Conservation (phyloP, 2,797 vertebrate genomes). For the Borostomias antarcticus region DNA sequence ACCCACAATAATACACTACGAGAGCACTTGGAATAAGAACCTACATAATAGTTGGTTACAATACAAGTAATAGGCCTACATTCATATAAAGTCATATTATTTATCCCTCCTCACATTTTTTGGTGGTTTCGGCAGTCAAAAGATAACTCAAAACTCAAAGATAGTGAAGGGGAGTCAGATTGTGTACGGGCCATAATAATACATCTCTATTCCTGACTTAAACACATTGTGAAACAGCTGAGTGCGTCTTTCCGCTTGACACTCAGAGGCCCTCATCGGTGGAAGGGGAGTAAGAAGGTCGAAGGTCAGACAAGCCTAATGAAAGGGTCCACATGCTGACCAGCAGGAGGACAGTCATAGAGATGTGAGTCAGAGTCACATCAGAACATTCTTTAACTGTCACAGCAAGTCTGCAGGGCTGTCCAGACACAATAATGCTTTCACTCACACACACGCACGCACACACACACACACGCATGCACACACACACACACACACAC, state of each 20-base stretch:
- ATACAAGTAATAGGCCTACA: no score
- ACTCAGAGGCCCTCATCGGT: slow-evolving; percentile 36
- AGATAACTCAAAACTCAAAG: no score
- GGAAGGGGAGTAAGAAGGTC: slow-evolving; percentile 58
- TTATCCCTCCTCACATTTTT: no score
- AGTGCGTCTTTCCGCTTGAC: slow-evolving; percentile 33
- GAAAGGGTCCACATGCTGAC: slow-evolving; percentile 66
- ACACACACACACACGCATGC: neutral
- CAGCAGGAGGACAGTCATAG: slow-evolving; percentile 63
- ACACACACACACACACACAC: no score
- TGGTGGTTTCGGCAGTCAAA: no score
- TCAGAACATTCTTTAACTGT: slow-evolving; percentile 68
- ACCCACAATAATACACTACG: no score
- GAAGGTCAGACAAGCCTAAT: slow-evolving; percentile 68
- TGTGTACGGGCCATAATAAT: no score
- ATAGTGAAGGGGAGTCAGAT: no score
- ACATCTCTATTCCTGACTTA: slow-evolving; percentile 32
- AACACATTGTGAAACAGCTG: slow-evolving; percentile 21
- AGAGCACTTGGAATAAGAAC: no score
- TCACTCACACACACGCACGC: no score
- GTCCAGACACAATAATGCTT: neutral
- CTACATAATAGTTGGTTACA: no score
- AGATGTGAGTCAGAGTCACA: slow-evolving; percentile 58
- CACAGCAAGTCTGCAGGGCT: slow-evolving; percentile 65
- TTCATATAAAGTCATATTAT: no score